phyloP scores from a whole-genome alignment of 2,888 invertebrate species.

The Torymus aiolomorphi region DNA sequence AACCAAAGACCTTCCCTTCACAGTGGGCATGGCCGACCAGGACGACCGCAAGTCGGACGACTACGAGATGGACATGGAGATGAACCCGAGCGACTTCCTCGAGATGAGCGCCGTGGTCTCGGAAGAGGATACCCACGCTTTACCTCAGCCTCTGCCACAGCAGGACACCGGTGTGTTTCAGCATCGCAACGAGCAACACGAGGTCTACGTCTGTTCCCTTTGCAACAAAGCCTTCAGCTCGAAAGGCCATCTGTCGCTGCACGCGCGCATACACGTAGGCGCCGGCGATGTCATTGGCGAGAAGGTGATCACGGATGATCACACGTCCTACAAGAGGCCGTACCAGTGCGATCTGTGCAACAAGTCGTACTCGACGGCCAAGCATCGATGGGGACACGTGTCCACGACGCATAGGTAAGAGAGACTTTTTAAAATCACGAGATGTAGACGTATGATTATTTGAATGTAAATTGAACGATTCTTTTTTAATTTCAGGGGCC shows the following conservation, averaged over 20 bases:
- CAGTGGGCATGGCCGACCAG: conserved; percentile 60
- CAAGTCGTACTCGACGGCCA: conserved; percentile 76
- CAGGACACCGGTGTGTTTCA: conserved; percentile 59
- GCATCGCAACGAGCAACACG: conserved; percentile 70
- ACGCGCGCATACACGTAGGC: conserved; percentile 75
- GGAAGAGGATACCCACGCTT: conserved; percentile 30
- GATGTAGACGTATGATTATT: too few species aligned
- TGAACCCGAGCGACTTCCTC: conserved; percentile 72
- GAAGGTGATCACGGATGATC: conserved; percentile 74
- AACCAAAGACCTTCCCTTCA: background rate
- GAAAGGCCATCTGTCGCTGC: conserved; percentile 75
- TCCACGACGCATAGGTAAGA: conserved; percentile 73
- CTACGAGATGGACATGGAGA: conserved; percentile 74
- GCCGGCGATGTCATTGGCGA: conserved; percentile 73
- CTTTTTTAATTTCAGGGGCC: conserved; percentile 67
- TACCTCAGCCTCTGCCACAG: conserved; percentile 23
- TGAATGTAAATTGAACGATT: too few species aligned
- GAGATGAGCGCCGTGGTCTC: conserved; percentile 59
- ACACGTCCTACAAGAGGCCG: conserved; percentile 74
- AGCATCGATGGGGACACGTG: conserved; percentile 76
- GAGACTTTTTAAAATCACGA: background rate
- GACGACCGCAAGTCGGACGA: conserved; percentile 73
- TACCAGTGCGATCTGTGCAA: conserved; percentile 76
- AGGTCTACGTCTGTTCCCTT: conserved; percentile 74
- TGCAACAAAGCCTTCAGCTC: conserved; percentile 76